Conservation (phyloP, 2,888 invertebrate species). For the Drosophila aldrichi region DNA sequence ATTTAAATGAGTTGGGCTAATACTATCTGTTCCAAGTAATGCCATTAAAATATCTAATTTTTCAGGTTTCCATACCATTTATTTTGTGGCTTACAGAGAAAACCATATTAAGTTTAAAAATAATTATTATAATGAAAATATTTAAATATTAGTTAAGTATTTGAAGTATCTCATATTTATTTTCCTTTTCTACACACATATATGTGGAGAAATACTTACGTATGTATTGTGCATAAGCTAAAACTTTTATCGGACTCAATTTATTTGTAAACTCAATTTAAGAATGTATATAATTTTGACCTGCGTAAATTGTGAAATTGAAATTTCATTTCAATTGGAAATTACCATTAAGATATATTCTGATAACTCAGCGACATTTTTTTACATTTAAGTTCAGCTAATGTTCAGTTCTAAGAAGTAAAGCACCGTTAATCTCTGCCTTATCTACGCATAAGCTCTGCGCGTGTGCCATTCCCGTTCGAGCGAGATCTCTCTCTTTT, state of each 20-base stretch:
- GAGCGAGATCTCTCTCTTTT: conserved; percentile 62
- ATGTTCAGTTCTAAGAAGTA: neutral
- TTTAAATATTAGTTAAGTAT: too few relatives aligned
- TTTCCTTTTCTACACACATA: neutral
- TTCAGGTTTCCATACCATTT: neutral
- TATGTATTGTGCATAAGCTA: neutral
- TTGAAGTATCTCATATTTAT: too few relatives aligned
- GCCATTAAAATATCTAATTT: neutral
- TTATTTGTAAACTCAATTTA: too few relatives aligned
- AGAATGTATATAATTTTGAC: neutral
- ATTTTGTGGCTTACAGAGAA: neutral
- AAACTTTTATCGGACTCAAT: neutral
- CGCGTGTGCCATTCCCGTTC: conserved; percentile 9
- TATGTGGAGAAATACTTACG: neutral
- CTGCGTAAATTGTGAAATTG: neutral
- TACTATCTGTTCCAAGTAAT: too few relatives aligned
- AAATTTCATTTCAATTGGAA: neutral
- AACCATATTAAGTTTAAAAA: too few relatives aligned
- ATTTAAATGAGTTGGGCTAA: neutral
- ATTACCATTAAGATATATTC: neutral
- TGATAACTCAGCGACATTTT: neutral
- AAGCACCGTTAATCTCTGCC: conserved; percentile 37
- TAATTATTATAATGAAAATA: too few relatives aligned
- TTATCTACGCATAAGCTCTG: conserved; percentile 22
- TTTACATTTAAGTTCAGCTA: neutral